Evolutionary conservation across 2,888 invertebrate genomes (phyloP), one percentile per base, ranked within the genome.

Genomic region (Lasius fuliginosus): DNA sequence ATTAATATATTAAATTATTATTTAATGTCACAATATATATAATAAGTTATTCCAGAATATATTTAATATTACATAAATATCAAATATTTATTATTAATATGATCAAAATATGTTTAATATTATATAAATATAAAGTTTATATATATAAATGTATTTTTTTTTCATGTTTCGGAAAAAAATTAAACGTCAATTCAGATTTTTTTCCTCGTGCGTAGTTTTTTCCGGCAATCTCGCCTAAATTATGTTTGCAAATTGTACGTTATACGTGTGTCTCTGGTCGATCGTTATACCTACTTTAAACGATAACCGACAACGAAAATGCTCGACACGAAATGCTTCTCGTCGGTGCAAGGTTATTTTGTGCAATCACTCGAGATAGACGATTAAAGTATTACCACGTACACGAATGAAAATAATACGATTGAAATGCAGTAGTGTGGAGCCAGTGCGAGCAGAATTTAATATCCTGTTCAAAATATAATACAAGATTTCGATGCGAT

Each of bases 281-380:
- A 46, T 6, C 36, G 9, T 46, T 23, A 36, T 27, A 53, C n/a
- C n/a, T n/a, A n/a, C 23, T 75, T 76, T 33, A 12, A n/a, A 33
- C 23, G 36, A 33, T n/a, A 33, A 4, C 23, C 3, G 6, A 33
- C 23, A 5, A 1, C 36, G 36, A 36, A 36, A 23, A 12, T n/a
- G 23, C 30, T 42, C 15, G 46, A 64, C 6, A 75, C 23, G 23
- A 75, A 65, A 12, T 46, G 33, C 27, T 12, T 30, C 23, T 64
- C 23, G 36, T 18, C 64, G 33, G 6, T 23, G 11, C 75, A 65
- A 49, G 75, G 18, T 33, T 76, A 65, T 36, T 67, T 30, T 15
- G 5, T 33, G 67, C 49, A 49, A 53, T 76, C 75, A 33, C 11
- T 64, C 36, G 49, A 67, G 18, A 65, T 65, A 49, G n/a, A 76